Base-by-base conservation (phyloP, 2,113 vertebrate species). In the Dryoscopus gambensis region DNA sequence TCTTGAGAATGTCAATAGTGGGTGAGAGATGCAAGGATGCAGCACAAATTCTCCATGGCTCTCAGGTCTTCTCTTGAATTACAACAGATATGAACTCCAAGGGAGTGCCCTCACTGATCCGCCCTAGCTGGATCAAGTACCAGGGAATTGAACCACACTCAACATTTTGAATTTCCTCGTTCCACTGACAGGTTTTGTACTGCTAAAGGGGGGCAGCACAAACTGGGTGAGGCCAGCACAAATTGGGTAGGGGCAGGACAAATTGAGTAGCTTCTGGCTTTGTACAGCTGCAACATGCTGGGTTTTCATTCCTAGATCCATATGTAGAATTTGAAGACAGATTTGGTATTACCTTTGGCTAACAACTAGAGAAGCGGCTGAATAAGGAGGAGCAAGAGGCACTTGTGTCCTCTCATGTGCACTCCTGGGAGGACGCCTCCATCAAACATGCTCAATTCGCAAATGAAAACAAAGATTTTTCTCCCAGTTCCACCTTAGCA, bases 271-370 rank as follows among this genome's bases (percentile, higher is more conserved):
- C 19, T 62, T 55, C 62, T 79, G 31, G 6, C 10, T 74, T 81
- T 40, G 28, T 62, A 28, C 24, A 44, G 0, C 24, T 74, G 19
- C 42, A 62, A 3, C 0, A 0, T 8, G 17, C 7, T 42, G n/a
- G n/a, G 31, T 3, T 42, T 60, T 44, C 20, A 40, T 53, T 53
- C 44, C 62, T 19, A 40, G 17, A 46, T 22, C 20, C 27, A 16
- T 16, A 28, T 23, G 16, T 82, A 53, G 31, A 60, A 71, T 83
- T 28, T 71, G 62, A 7, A 53, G 62, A 21, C 33, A 20, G n/a
- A 15, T 2, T 2, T 27, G 10, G 31, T 5, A 2, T 44, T 18
- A 14, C 2, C 2, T 11, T 46, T 77, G 33, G 2, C 3, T 70
- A 23, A n/a, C 9, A 50, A 2, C 27, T 2, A 16, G n/a, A 80